A percentile compares a stretch with the other conserved stretches of the same genome.
Conservation (phyloP, 2,113 vertebrate species). For the Petroica traversi region DNA sequence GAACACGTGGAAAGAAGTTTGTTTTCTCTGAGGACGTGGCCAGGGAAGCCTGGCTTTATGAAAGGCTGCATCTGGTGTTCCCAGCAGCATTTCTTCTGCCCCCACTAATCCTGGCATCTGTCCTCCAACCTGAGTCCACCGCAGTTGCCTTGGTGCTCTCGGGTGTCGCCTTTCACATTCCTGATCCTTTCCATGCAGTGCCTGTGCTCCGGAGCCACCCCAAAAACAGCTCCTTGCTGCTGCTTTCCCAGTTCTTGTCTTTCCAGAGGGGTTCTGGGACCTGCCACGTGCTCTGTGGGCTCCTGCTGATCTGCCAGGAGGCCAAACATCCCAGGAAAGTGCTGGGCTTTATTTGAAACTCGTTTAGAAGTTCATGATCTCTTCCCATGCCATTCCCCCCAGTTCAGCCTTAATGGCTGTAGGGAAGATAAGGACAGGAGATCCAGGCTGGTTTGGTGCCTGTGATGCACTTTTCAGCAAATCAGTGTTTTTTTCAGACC, state of each 20-base stretch:
- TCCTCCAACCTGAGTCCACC: neutral
- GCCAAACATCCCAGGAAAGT: neutral
- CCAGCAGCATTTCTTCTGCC: neutral
- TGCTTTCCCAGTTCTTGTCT: neutral
- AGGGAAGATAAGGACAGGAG: neutral
- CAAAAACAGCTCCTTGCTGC: neutral
- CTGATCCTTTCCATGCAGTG: neutral
- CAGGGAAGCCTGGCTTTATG: neutral
- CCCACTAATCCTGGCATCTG: neutral
- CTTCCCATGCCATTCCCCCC: neutral
- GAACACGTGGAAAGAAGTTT: neutral
- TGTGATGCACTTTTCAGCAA: neutral
- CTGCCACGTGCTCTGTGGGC: neutral
- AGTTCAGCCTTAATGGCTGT: neutral
- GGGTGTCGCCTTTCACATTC: neutral
- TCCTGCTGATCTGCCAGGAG: neutral
- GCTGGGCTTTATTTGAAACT: neutral
- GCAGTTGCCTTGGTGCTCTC: neutral
- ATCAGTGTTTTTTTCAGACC: neutral
- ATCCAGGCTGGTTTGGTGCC: neutral
- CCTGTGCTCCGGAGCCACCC: neutral
- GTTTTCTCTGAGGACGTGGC: neutral
- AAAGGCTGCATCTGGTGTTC: neutral
- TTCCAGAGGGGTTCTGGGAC: neutral
- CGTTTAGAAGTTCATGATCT: neutral